phyloP scores from a whole-genome alignment of 30 jellyfish, hydroid and myxozoan genomes.

The Turritopsis rubra region DNA sequence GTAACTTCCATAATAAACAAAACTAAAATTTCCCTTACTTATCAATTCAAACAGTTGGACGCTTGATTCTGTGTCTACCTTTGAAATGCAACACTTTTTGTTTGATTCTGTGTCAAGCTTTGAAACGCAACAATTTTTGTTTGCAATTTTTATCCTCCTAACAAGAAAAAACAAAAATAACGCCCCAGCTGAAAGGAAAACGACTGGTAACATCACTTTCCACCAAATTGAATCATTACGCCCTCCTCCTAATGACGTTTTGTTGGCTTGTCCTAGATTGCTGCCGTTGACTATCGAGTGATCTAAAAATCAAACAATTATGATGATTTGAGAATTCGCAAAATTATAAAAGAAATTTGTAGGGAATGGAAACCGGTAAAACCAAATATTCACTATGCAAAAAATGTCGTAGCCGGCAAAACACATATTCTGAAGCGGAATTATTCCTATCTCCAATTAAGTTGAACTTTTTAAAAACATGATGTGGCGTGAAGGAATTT shows the following conservation, averaged over 20 bases:
- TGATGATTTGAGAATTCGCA: background rate
- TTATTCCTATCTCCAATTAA: too few relatives aligned
- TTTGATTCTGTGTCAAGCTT: too few relatives aligned
- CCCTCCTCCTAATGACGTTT: background rate
- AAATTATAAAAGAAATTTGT: too few relatives aligned
- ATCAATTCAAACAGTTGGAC: background rate
- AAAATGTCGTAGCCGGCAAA: too few relatives aligned
- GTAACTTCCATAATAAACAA: background rate
- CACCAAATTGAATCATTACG: background rate
- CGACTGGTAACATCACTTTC: background rate
- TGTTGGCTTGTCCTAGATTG: background rate
- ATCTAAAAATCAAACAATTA: background rate
- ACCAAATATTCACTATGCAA: too few relatives aligned
- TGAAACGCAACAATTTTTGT: background rate
- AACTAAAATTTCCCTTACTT: background rate
- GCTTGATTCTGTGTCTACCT: background rate
- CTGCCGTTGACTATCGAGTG: background rate
- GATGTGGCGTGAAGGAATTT: too few relatives aligned
- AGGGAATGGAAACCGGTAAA: too few relatives aligned
- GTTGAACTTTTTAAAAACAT: too few relatives aligned
- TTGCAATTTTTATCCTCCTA: background rate
- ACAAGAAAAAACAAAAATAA: background rate
- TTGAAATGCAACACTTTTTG: background rate
- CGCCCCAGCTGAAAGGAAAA: background rate
- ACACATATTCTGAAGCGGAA: too few relatives aligned